These are phyloP conservation scores for Leguminivora glycinivorella DNA, from an alignment of 1,140 invertebrate species.

Conservation along the genomic window DNA sequence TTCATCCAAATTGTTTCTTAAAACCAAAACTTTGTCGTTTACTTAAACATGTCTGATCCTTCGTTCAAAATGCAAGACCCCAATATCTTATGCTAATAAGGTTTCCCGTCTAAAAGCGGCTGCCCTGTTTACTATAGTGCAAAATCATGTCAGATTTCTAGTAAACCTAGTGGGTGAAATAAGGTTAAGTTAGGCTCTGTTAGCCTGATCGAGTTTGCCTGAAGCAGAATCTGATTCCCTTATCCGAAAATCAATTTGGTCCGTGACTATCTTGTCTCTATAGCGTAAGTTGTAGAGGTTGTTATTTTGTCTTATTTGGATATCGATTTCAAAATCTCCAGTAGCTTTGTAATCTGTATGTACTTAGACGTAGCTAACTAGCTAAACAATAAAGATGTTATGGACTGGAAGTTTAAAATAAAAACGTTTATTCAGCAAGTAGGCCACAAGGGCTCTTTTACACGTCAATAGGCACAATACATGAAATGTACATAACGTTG, in stretches of 20 bases:
- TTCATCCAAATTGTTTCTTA: not conserved
- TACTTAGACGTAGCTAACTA: no score
- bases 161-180: slow-evolving; percentile 26
- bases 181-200: slow-evolving; percentile 23
- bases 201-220: slow-evolving; percentile 20
- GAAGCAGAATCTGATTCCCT: slow-evolving; percentile 19
- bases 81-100: slow-evolving; percentile 27
- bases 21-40: not conserved
- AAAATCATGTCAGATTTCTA: slow-evolving; percentile 28
- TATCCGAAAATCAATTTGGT: slow-evolving; percentile 26
- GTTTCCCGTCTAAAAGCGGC: slow-evolving; percentile 2
- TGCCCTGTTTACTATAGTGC: slow-evolving; percentile 24
- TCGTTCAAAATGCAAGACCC: slow-evolving; percentile 17
- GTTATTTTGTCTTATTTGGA: not conserved
- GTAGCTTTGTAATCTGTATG: no score
- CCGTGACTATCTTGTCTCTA: not conserved
- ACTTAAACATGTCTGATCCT: slow-evolving; percentile 7
- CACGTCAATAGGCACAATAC: no score
- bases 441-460: no score
- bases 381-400: no score
- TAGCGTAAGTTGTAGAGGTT: not conserved
- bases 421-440: no score
- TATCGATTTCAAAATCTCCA: no score
- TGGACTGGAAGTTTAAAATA: no score
- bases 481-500: no score